Evolutionary conservation across 1,140 invertebrate species (phyloP).

Genomic region (Cydia pomonella): DNA sequence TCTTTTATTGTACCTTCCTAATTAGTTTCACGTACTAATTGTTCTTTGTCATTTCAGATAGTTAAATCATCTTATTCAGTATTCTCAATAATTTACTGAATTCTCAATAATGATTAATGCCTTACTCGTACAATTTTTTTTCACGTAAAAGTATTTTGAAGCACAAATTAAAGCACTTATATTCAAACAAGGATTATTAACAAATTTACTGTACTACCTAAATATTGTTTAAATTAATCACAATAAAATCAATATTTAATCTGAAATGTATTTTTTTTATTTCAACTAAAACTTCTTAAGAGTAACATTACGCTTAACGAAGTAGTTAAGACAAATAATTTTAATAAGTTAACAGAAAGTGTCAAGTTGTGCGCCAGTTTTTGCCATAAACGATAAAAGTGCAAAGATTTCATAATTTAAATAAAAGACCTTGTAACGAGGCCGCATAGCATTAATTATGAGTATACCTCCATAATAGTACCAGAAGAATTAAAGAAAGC

Average conservation of each 20-base stretch:
- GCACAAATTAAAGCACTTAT: too few relatives aligned
- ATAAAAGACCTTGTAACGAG: conserved; percentile 18
- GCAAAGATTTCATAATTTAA: conserved; percentile 3
- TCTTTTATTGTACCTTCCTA: background rate
- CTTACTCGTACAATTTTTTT: too few relatives aligned
- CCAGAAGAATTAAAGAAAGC: conserved; percentile 44
- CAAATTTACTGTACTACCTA: too few relatives aligned
- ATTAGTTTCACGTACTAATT: background rate
- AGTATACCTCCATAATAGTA: conserved; percentile 35
- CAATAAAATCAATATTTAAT: too few relatives aligned
- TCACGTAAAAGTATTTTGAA: background rate
- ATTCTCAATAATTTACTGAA: conserved; percentile 12
- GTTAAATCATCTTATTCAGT: background rate
- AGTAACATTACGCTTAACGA: background rate
- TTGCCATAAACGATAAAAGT: background rate
- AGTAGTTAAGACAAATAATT: background rate
- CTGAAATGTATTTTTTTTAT: too few relatives aligned
- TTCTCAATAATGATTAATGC: background rate
- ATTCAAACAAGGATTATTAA: too few relatives aligned
- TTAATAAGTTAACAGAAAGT: background rate
- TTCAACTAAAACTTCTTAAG: too few relatives aligned
- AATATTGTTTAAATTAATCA: too few relatives aligned
- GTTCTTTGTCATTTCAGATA: background rate
- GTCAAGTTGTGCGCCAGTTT: background rate
- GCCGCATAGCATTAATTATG: background rate